Base-by-base conservation (phyloP, 2,113 vertebrate species). In the Rostratula benghalensis region DNA sequence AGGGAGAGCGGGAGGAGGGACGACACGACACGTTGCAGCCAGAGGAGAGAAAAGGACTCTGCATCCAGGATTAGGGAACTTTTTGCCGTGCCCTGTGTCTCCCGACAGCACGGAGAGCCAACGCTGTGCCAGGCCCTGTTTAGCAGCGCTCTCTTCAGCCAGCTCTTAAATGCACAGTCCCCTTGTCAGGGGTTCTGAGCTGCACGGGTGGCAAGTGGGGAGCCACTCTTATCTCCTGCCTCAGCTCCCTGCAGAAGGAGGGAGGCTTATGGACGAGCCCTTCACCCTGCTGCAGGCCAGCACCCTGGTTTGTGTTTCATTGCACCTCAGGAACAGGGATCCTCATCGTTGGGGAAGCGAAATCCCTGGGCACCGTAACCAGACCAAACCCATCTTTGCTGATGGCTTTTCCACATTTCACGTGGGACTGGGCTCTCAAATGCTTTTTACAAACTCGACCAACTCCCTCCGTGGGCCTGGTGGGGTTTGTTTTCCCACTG, bases 371-470 rank as follows among this genome's bases (percentile, higher is more conserved):
- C 83, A 20, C 50, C 27, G 37, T 67, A 61, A 76, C 23, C 50
- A 59, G 87, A 87, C 80, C 91, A 92, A 95, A 24, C 81, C 67
- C 56, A 61, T 61, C 89, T 69, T 64, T 81, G 78, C 83, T 80
- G 87, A 92, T 81, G 23, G 86, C 61, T 92, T 88, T 96, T 90
- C 91, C 89, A 95, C 63, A 54, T 90, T 88, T 91, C 95, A 77
- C 70, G 21, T 9, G 77, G 75, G 86, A 90, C 39, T 46, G 27
- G 53, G 53, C 70, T 76, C 82, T 83, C 80, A 41, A 43, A 93
- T 30, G 53, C 46, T 45, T 93, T 90, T 77, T 63, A 65, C 59
- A 59, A 65, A 76, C 79, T 67, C 43, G 48, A 94, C 82, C 65
- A 69, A 74, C 70, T 83, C 60, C 27, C n/a, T 73, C 51, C 84